Evolutionary conservation across 2,113 vertebrate species (phyloP).

Genomic region (Peromyscus californicus): DNA sequence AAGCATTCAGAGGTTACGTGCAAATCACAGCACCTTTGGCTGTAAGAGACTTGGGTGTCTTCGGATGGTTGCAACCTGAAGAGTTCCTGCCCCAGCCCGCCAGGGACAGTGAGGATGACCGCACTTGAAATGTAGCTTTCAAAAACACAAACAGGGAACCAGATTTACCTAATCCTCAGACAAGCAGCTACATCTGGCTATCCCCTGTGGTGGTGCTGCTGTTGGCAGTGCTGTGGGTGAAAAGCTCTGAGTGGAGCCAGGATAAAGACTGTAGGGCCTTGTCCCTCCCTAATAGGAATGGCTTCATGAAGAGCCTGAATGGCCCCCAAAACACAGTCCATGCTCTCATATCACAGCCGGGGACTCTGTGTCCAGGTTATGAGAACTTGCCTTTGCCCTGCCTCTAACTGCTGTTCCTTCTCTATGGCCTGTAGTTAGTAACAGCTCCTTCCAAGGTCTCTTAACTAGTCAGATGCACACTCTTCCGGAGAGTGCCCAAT

Average conservation of each 20-base stretch:
- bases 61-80: not conserved
- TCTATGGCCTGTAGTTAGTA: not conserved
- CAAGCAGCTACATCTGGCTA: not conserved
- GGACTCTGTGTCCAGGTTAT: not conserved
- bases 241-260: not conserved
- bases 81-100: not conserved
- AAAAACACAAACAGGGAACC: not conserved
- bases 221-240: not conserved
- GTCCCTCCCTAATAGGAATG: not conserved
- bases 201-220: not conserved
- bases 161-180: not conserved
- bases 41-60: not conserved
- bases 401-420: not conserved
- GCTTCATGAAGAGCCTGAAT: not conserved
- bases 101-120: not conserved
- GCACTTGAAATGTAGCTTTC: not conserved
- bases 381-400: not conserved
- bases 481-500: not conserved
- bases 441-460: not conserved
- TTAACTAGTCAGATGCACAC: not conserved
- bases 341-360: not conserved
- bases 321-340: not conserved
- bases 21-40: not conserved
- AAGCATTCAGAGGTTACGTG: no score
- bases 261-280: not conserved